Base-by-base conservation (phyloP, 2,888 invertebrate genomes). In the Dryobota labecula region DNA sequence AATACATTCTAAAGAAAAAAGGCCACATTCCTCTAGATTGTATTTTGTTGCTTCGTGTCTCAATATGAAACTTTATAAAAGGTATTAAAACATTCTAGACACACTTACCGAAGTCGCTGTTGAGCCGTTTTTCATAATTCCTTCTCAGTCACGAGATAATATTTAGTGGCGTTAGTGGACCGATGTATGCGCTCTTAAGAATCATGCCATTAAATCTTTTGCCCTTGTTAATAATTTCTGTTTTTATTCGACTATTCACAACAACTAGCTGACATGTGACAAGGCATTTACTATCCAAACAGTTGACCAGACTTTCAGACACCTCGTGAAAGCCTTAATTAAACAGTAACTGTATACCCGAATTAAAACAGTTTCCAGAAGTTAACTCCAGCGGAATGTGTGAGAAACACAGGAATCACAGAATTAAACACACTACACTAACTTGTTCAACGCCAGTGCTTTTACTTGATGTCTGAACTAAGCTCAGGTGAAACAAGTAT, bases 401-500 rank as follows among this genome's bases (percentile, higher is more conserved):
- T 47, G 69, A 77, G 74, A 62, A 82, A 83, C 38, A 70, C 66
- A 72, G 41, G 73, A 78, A 70, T 84, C 84, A 73, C 73, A 68
- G 71, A 82, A 76, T 76, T 76, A 73, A 82, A 84, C 79, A 82
- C 69, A 67, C 57, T 49, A 81, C 61, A 30, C 63, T 70, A 75
- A 83, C 70, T 82, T 68, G 81, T 65, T 51, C 49, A 38, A 54
- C 30, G 18, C 56, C 36, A 57, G 78, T 56, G 82, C 82, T 78
- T 80, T 56, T 58, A 70, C 70, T 68, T 70, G 67, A 78, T 75
- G 66, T 73, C 71, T 68, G 45, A 76, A 82, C 70, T 66, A 72
- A 70, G 65, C 62, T 66, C 76, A 83, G 82, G 84, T 68, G 70
- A 74, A 81, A 76, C 82, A 70, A 76, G 72, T 72, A 71, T 68